A percentile compares a stretch with the other conserved stretches of the same genome.
Conservation (phyloP, 2,113 vertebrate species). For the Rhinopomastus cyanomelas region DNA sequence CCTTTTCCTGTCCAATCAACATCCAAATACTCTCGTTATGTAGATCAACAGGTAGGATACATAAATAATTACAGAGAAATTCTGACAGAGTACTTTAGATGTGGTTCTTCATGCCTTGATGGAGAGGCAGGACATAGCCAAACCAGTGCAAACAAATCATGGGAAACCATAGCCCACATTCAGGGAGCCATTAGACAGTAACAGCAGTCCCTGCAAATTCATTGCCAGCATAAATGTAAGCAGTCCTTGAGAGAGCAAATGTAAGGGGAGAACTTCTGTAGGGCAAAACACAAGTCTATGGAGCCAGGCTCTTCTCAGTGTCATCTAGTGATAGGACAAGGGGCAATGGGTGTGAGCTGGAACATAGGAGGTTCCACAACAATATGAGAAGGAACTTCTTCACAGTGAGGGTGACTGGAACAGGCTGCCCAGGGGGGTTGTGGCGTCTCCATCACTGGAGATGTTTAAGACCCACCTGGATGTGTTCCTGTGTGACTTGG, state of each 20-base stretch:
- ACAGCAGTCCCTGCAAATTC: not conserved
- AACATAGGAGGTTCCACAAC: no score
- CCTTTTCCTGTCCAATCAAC: not conserved
- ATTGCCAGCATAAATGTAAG: not conserved
- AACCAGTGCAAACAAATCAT: not conserved
- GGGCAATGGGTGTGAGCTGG: no score
- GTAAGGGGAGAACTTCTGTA: not conserved
- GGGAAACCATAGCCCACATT: fast-evolving
- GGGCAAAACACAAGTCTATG: not conserved
- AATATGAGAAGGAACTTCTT: no score
- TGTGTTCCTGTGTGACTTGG: no score
- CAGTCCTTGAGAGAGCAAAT: not conserved
- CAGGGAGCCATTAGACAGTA: not conserved
- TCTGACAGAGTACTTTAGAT: not conserved
- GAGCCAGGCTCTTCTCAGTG: no score
- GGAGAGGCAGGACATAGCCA: not conserved
- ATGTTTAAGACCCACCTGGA: no score
- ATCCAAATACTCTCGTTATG: not conserved
- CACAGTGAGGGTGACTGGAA: no score
- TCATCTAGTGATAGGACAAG: no score
- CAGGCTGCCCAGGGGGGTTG: no score
- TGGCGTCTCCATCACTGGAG: no score
- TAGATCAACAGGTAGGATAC: not conserved
- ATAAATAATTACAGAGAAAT: not conserved
- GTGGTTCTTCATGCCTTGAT: not conserved